Percentiles rank a stretch among this genome's conserved stretches.
These are phyloP conservation scores for Micronisus gabar DNA, from an alignment of 2,113 vertebrate species.

Conservation along the genomic window DNA sequence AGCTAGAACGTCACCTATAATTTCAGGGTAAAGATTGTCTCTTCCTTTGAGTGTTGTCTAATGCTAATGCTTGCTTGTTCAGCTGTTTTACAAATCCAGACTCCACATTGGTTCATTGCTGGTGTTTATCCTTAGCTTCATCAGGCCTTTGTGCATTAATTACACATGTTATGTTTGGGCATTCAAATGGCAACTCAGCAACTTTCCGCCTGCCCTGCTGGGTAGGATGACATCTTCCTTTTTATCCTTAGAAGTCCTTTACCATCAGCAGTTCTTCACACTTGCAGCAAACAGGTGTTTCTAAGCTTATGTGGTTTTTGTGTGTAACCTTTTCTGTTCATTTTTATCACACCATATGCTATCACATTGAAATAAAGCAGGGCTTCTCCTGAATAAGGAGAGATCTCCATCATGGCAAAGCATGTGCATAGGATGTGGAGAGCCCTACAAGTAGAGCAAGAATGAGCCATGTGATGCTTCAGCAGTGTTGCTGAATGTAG, in stretches of 20 bases:
- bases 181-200: conserved; percentile 21
- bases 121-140: background rate
- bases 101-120: background rate
- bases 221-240: background rate
- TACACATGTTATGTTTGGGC: background rate
- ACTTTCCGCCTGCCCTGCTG: background rate
- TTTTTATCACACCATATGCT: conserved; percentile 59
- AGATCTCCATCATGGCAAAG: background rate
- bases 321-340: conserved; percentile 54
- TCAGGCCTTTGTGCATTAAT: background rate
- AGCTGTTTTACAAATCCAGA: background rate
- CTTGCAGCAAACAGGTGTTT: conserved; percentile 42
- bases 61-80: background rate
- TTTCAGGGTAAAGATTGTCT: background rate
- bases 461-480: background rate
- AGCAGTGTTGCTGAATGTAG: background rate
- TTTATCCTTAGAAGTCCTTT: conserved; percentile 43
- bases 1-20: background rate
- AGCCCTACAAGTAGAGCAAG: background rate
- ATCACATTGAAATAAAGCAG: conserved; percentile 8
- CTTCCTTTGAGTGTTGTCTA: background rate
- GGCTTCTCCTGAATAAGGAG: conserved; percentile 14
- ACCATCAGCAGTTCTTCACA: background rate
- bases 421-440: background rate
- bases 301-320: background rate